Evolutionary conservation across 2,113 vertebrate species (phyloP).

Genomic region (Noctilio leporinus): DNA sequence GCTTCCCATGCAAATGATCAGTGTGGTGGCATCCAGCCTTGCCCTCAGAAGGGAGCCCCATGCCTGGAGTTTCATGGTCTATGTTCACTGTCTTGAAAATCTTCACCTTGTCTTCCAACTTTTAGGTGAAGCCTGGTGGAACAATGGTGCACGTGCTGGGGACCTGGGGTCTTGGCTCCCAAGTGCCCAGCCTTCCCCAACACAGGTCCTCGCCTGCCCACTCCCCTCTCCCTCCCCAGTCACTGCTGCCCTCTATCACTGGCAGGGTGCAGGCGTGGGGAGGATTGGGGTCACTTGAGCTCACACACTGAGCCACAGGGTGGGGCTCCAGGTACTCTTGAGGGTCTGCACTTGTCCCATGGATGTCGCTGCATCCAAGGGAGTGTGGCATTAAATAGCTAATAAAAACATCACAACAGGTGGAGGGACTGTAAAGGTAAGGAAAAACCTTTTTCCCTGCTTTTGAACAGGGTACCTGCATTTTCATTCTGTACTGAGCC

Average conservation of each 20-base stretch:
- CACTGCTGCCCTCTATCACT: not conserved
- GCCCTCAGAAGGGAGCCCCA: not conserved
- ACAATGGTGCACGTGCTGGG: rapidly evolving
- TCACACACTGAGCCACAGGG: not conserved
- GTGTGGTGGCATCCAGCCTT: rapidly evolving
- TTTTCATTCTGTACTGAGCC: not conserved
- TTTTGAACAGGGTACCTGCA: not conserved
- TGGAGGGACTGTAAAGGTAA: not conserved
- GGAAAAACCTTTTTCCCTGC: not conserved
- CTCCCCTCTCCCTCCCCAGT: not conserved
- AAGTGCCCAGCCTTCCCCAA: not conserved
- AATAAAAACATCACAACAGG: not conserved
- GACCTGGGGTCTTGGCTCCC: not conserved
- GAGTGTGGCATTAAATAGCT: not conserved
- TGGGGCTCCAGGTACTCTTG: not conserved
- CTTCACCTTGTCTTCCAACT: not conserved
- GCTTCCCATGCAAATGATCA: not conserved
- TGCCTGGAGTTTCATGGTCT: not conserved
- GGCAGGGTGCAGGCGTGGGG: not conserved
- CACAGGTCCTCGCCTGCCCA: not conserved
- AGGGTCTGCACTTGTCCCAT: not conserved
- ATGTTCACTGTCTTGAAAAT: not conserved
- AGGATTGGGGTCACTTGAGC: not conserved
- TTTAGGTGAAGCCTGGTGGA: not conserved
- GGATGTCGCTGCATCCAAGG: not conserved